Evolutionary conservation across 2,888 invertebrate species (phyloP).

Genomic region (Nephrotoma guestfalica): DNA sequence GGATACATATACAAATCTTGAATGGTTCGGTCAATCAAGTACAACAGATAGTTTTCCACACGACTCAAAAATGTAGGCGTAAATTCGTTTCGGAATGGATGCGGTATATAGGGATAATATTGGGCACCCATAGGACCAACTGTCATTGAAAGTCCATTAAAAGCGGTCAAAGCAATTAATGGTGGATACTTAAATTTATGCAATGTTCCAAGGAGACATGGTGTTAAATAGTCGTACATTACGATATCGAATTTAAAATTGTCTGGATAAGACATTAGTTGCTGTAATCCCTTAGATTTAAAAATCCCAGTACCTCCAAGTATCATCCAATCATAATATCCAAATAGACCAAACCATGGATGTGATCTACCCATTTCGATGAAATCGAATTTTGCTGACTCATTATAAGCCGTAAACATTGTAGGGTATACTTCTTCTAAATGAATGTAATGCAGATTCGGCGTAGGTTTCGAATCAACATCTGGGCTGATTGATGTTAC

Average conservation of each 20-base stretch:
- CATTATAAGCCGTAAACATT: conserved; percentile 8
- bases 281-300: conserved; percentile 17
- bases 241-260: conserved; percentile 22
- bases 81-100: background rate
- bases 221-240: conserved; percentile 17
- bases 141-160: conserved; percentile 13
- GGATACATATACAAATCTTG: too few relatives aligned
- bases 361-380: background rate
- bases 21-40: too few relatives aligned
- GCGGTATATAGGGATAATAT: conserved; percentile 16
- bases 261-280: conserved; percentile 18
- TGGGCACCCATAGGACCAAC: conserved; percentile 12
- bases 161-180: conserved; percentile 16
- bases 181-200: conserved; percentile 21
- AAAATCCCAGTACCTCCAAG: conserved; percentile 10
- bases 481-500: conserved; percentile 17
- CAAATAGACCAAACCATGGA: background rate
- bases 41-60: background rate
- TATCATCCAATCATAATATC: conserved; percentile 9
- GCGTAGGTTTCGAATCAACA: conserved; percentile 12
- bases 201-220: conserved; percentile 19
- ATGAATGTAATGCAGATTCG: conserved; percentile 19
- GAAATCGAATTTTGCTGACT: background rate
- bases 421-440: conserved; percentile 18
- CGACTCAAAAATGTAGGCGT: background rate